Base-by-base conservation (phyloP, 2,797 vertebrate species). In the Argentina silus region DNA sequence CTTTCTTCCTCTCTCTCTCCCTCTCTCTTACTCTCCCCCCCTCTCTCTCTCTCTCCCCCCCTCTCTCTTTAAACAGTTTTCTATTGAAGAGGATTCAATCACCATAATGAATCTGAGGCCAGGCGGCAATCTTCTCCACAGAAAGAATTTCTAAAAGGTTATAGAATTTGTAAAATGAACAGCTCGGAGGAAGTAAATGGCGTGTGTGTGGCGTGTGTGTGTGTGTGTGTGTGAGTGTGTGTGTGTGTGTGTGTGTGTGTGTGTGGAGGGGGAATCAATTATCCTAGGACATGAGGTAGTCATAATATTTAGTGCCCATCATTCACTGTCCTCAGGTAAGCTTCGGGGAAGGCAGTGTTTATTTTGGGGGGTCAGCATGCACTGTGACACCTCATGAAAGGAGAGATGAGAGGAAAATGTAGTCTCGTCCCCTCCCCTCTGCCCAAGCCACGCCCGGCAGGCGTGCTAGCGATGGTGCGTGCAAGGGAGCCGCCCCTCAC, bases 121-220 rank as follows among this genome's bases (percentile, higher is more conserved):
- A 94, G 94, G 94, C 94, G 89, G 94, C 95, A 95, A 95, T 96
- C 94, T 93, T 94, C 94, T 90, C 88, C 93, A 94, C 94, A 95
- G 95, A 95, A 95, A 96, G 95, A 95, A 95, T 95, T 95, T 95
- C 94, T 95, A 95, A 95, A 94, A 96, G 95, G 94, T 95, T 96
- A 95, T 94, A 95, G 95, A 96, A 96, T 96, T 95, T 95, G 94
- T 95, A 94, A 96, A 95, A 94, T 95, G 94, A 95, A 95, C 94
- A 94, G 94, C 94, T 95, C 90, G 74, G 90, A 81, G 93, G 92
- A 93, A 80, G 94, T 95, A 95, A 95, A 96, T 95, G 95, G 93
- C 91, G 51, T 57, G 74, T 45, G 63, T 17, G 68, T 67, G 50
- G 62, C 51, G 67, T 70, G 45, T 75, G 66, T 82, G 48, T 68